Evolutionary conservation across 2,888 invertebrate genomes (phyloP).

Genomic region (Leptinotarsa peninsularis): DNA sequence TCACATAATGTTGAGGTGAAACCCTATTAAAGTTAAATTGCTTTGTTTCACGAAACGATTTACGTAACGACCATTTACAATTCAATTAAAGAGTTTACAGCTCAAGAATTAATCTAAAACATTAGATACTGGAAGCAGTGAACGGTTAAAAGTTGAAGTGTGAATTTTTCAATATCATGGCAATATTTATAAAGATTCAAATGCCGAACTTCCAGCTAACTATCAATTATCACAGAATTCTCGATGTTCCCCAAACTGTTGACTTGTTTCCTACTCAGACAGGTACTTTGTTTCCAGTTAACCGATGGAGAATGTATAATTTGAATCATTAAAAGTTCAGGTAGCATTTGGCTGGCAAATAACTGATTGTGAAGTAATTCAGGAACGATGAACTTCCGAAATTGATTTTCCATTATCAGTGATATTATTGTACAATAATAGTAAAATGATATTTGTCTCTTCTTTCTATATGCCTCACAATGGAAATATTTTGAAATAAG

Average conservation of each 20-base stretch:
- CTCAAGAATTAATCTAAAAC: conserved; percentile 31
- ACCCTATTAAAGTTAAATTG: conserved; percentile 31
- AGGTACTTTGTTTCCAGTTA: no score
- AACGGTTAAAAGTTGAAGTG: not conserved
- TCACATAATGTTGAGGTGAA: not conserved
- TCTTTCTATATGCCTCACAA: no score
- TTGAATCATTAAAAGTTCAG: no score
- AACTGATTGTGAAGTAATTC: no score
- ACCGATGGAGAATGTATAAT: no score
- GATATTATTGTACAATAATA: no score
- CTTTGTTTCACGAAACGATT: conserved; percentile 35
- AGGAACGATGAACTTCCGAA: no score
- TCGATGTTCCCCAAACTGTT: not conserved
- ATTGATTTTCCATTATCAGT: no score
- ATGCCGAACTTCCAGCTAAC: not conserved
- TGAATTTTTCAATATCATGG: not conserved
- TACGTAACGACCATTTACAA: conserved; percentile 31
- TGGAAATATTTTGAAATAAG: no score
- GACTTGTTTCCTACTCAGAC: not conserved
- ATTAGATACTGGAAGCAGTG: conserved; percentile 26
- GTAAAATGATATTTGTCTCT: no score
- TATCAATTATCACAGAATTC: not conserved
- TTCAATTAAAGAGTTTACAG: conserved; percentile 35
- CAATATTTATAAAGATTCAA: not conserved
- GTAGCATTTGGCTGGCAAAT: no score